Base-by-base conservation (phyloP, 2,888 invertebrate species). In the Polydesmus complanatus region DNA sequence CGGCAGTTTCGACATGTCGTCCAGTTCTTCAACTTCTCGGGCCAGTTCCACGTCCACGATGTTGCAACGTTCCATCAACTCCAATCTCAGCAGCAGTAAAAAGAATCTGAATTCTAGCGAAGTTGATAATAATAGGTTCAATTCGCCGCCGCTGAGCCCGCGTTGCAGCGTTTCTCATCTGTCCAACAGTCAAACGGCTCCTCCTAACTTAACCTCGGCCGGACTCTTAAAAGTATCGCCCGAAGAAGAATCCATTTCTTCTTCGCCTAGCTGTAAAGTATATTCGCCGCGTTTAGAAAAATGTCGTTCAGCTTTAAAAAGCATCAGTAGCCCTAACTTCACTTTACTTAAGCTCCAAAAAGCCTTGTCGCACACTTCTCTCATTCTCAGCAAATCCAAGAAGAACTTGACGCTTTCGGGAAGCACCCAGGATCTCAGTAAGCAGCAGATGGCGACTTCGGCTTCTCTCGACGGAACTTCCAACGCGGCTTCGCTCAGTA, bases 281-380 rank as follows among this genome's bases (percentile, higher is more conserved):
- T 47, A 59, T 22, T 57, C 57, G 14, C 62, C 62, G 1, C 60
- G 58, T 49, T 27, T 58, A 27, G 63, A 63, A 23, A 63, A 63
- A 50, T 50, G 58, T 22, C 61, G 60, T n/a, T 59, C 54, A 22
- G 56, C 63, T 47, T 53, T 63, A 58, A 63, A 63, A 58, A 63
- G 63, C 56, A 62, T 63, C 55, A 62, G 63, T 49, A 63, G 63
- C 51, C 63, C 63, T 37, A 63, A 62, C 54, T 63, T 63, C 52
- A 63, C 63, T 50, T 25, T 60, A 51, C 63, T 63, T 26, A 63
- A 63, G 54, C 52, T 63, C 23, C 63, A 63, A 50, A 63, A 62
- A 47, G 63, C 63, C 14, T 48, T 63, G 48, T 62, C 61, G n/a
- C 63, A 63, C 52, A 63, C 63, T 8, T 63, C 63, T 8, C 56